Conservation (phyloP, 2,113 vertebrate species). For the Probosciger aterrimus region DNA sequence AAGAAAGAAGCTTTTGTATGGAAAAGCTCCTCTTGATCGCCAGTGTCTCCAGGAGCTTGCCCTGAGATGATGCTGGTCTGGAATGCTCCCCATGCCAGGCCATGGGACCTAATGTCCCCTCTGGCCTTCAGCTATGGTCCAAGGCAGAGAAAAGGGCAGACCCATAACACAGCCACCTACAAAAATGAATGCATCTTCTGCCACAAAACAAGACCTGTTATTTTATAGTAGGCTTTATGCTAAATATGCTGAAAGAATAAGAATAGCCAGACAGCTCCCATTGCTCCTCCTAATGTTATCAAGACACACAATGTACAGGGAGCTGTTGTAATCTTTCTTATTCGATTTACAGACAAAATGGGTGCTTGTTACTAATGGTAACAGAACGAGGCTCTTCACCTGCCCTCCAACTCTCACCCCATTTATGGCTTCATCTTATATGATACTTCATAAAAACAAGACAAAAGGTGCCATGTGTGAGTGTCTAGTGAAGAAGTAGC, state of each 20-base stretch:
- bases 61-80: not conserved
- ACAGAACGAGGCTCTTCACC: slow-evolving; percentile 37
- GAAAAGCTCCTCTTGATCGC: not conserved
- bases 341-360: slow-evolving; percentile 5
- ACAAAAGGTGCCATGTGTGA: not conserved
- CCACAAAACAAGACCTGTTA: not conserved
- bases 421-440: not conserved
- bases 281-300: not conserved
- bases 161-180: not conserved
- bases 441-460: slow-evolving; percentile 17
- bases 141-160: not conserved
- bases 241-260: not conserved
- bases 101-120: not conserved
- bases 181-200: not conserved
- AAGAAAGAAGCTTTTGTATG: not conserved
- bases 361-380: slow-evolving; percentile 44
- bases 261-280: not conserved
- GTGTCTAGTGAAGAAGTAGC: not conserved
- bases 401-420: slow-evolving; percentile 47
- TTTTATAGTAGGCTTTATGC: not conserved
- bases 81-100: rapidly evolving
- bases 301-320: not conserved
- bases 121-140: not conserved
- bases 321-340: not conserved
- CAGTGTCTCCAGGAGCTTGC: not conserved